Evolutionary conservation across 2,113 vertebrate species (phyloP).

Genomic region (Xiphorhynchus elegans): DNA sequence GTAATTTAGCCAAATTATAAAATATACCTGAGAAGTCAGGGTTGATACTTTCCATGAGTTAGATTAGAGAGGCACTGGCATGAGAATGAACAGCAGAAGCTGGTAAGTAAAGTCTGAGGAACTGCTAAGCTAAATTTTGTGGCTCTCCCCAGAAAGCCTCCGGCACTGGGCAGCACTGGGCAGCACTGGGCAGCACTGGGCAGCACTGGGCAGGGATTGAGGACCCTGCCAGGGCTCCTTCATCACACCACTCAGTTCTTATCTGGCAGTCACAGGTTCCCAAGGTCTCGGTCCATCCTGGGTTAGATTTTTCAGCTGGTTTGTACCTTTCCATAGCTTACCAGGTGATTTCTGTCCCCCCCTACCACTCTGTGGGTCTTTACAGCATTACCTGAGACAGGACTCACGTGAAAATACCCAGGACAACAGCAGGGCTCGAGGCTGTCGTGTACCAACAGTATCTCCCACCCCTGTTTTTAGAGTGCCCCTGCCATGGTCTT

Average conservation of each 20-base stretch:
- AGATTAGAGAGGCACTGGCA: neutral
- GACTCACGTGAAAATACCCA: neutral
- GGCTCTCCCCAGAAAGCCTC: neutral
- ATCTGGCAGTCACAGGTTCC: neutral
- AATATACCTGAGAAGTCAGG: neutral
- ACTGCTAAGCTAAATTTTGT: neutral
- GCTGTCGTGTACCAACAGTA: neutral
- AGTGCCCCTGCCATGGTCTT: neutral
- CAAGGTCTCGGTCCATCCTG: neutral
- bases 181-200: neutral
- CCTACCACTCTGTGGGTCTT: neutral
- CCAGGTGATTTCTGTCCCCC: neutral
- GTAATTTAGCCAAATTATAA: slow-evolving; percentile 1
- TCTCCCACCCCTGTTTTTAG: neutral
- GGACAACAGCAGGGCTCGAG: neutral
- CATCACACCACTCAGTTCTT: neutral
- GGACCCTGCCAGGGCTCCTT: slow-evolving; percentile 15
- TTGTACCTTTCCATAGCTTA: neutral
- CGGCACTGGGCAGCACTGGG: neutral
- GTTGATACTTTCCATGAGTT: neutral
- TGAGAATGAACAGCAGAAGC: neutral
- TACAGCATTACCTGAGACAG: neutral
- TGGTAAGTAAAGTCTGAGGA: slow-evolving; percentile 2
- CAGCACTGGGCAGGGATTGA: neutral
- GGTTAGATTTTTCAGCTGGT: neutral